A percentile compares a stretch with the other conserved stretches of the same genome.
Conservation (phyloP, 2,113 vertebrate genomes). For the Platichthys flesus region DNA sequence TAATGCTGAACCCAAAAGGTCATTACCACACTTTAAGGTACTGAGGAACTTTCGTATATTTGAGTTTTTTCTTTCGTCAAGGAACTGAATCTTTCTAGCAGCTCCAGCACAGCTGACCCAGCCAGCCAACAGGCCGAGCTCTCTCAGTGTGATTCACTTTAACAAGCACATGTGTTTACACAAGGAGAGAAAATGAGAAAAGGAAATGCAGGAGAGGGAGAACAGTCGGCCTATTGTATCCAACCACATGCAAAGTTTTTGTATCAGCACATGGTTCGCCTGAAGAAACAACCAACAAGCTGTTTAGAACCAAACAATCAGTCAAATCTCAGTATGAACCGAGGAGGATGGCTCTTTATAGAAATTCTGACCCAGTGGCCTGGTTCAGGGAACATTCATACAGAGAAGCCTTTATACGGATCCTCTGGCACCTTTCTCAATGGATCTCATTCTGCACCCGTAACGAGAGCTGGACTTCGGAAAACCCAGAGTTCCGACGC, state of each 20-base stretch:
- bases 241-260: constrained; percentile 57
- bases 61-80: neutral
- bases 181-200: constrained; percentile 33
- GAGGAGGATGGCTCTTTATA: constrained; percentile 24
- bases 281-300: constrained; percentile 60
- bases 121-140: constrained; percentile 12
- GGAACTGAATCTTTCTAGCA: neutral
- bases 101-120: constrained; percentile 2
- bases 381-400: constrained; percentile 26
- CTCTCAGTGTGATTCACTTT: constrained; percentile 34
- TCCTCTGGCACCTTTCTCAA: constrained; percentile 36
- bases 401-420: constrained; percentile 54
- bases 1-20: no score
- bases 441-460: constrained; percentile 41
- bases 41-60: neutral
- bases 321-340: constrained; percentile 25
- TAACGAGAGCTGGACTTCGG: constrained; percentile 40
- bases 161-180: constrained; percentile 62
- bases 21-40: neutral
- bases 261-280: constrained; percentile 59
- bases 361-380: constrained; percentile 49
- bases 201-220: constrained; percentile 50
- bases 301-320: constrained; percentile 49
- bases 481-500: constrained; percentile 35
- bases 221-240: constrained; percentile 66